phyloP scores from a whole-genome alignment of 1,140 invertebrate genomes.

The Berghia stephanieae region DNA sequence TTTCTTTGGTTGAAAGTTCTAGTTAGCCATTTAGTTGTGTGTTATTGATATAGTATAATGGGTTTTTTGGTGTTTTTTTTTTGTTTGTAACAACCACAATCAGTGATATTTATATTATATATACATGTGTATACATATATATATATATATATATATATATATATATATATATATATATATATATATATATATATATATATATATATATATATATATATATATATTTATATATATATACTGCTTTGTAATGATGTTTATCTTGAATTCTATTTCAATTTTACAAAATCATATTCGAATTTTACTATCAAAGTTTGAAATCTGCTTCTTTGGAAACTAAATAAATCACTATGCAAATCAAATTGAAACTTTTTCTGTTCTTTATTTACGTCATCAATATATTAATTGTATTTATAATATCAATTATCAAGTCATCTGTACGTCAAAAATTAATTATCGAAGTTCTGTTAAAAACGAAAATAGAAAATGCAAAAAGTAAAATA shows the following conservation, averaged over 20 bases:
- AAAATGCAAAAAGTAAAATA: too few relatives aligned
- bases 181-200: slow-evolving; percentile 23
- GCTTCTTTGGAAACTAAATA: too few relatives aligned
- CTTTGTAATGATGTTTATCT: neutral
- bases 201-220: slow-evolving; percentile 14
- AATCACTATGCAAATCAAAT: too few relatives aligned
- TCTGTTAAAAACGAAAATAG: too few relatives aligned
- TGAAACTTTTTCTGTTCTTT: too few relatives aligned
- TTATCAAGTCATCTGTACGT: too few relatives aligned
- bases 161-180: slow-evolving; percentile 28
- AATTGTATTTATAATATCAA: too few relatives aligned
- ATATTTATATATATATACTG: slow-evolving; percentile 15
- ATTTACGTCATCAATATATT: too few relatives aligned
- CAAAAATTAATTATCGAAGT: too few relatives aligned
- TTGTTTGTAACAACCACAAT: neutral
- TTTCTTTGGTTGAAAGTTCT: neutral
- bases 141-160: slow-evolving; percentile 27
- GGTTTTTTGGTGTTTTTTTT: neutral
- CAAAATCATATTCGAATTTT: too few relatives aligned
- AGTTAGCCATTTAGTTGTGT: neutral
- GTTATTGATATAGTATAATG: neutral
- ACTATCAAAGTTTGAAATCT: too few relatives aligned
- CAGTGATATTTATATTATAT: neutral
- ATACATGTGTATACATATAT: neutral
- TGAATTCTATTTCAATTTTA: too few relatives aligned